Evolutionary conservation across 2,113 vertebrate genomes (phyloP).

Genomic region (Uropsilus gracilis): DNA sequence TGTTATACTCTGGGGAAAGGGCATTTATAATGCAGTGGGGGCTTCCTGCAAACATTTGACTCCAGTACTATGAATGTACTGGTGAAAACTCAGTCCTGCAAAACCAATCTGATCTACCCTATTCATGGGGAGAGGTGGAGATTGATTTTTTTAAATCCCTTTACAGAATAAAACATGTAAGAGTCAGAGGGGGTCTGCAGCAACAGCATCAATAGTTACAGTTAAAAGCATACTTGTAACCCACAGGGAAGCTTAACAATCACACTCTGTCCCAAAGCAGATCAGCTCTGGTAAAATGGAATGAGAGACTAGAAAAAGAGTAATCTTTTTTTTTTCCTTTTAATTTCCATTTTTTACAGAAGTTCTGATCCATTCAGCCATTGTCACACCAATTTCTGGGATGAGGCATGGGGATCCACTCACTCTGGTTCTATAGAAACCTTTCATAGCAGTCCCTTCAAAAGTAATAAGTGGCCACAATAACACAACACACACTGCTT

Average conservation of each 20-base stretch:
- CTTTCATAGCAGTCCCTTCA: neutral
- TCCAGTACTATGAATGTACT: slow-evolving; percentile 46
- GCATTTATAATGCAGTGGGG: slow-evolving; percentile 41
- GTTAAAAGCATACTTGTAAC: slow-evolving; percentile 54
- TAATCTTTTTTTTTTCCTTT: neutral
- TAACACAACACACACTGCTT: neutral
- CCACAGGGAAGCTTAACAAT: slow-evolving; percentile 45
- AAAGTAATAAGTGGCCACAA: neutral
- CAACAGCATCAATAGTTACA: slow-evolving; percentile 38
- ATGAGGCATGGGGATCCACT: neutral
- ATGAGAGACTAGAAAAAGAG: neutral
- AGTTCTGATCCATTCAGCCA: slow-evolving; percentile 3
- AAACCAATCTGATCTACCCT: neutral
- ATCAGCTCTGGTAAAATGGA: slow-evolving; percentile 44
- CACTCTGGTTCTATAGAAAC: neutral
- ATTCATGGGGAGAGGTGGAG: neutral
- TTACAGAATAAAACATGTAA: slow-evolving; percentile 28
- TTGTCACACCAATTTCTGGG: neutral
- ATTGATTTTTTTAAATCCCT: neutral
- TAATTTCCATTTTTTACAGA: neutral
- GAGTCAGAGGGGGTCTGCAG: neutral
- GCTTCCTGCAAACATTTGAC: slow-evolving; percentile 38
- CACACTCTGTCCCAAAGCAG: slow-evolving; percentile 24
- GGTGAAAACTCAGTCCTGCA: neutral
- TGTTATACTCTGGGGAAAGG: slow-evolving; percentile 57